Base-by-base conservation (phyloP, 2,113 vertebrate species). In the Leucosticte australis region DNA sequence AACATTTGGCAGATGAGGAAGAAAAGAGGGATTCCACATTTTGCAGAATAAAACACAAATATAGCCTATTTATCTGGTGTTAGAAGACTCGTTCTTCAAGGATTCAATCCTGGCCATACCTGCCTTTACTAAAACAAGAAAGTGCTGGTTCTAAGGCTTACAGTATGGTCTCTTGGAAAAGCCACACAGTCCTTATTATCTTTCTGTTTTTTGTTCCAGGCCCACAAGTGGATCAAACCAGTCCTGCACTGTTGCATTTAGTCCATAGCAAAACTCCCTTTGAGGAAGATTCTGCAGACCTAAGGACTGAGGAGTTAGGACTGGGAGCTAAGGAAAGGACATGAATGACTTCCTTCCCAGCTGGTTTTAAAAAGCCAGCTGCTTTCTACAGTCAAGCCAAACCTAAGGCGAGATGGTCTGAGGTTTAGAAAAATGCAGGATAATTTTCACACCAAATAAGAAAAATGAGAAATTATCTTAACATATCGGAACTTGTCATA, bases 381-480 rank as follows among this genome's bases (percentile, higher is more conserved):
- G 59, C 39, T 92, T 83, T 86, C 63, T 83, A 39, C 37, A 46
- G 49, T 33, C 37, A 5, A 76, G 50, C 33, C 75, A 90, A 89
- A 91, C 70, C 30, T 56, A 55, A 87, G 50, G 74, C 49, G 57
- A 79, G 28, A 92, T 69, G 53, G 8, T 87, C 82, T 91, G 57
- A 68, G 47, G 50, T 82, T 86, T 83, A 80, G 76, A 87, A 96
- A 89, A 8, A 52, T 1, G 4, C 2, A 6, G 69, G 41, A 37
- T 28, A 79, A 63, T 77, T 87, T 92, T 93, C 59, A 74, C 73
- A 63, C 42, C 74, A 87, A 93, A 86, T 44, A 33, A 65, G 64
- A 87, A 92, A 95, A 94, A 85, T 10, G 22, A 77, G 39, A 88
- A 91, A 93, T 90, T 77, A 52, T 33, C 93, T 92, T 77, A 91